A percentile compares a stretch with the other conserved stretches of the same genome.
Evolutionary conservation across 30 jellyfish, hydroid and myxozoan genomes (phyloP).

Genomic region (Turritopsis dohrnii): DNA sequence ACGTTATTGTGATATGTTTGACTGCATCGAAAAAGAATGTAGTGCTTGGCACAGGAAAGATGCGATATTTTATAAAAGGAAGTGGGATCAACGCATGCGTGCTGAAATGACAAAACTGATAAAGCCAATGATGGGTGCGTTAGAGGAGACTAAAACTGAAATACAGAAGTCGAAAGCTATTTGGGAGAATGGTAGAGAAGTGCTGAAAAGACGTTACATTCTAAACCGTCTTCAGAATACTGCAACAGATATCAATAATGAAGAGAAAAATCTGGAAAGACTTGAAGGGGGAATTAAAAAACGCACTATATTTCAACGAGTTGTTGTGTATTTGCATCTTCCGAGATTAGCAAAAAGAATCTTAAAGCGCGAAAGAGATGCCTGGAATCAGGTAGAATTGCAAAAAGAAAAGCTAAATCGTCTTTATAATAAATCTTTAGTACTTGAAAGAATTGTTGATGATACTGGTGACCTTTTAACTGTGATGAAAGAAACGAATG

Average conservation of each 20-base stretch:
- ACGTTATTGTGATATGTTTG: too few relatives aligned
- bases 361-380: neutral
- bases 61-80: neutral
- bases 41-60: neutral
- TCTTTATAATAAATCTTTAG: neutral
- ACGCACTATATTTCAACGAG: too few relatives aligned
- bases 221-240: too few relatives aligned
- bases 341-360: neutral
- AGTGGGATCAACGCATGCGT: slow-evolving; percentile 5
- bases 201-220: too few relatives aligned
- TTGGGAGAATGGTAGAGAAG: neutral
- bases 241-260: too few relatives aligned
- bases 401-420: neutral
- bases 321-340: too few relatives aligned
- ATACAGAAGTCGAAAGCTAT: neutral
- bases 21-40: neutral
- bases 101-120: neutral
- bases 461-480: too few relatives aligned
- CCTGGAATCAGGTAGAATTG: neutral
- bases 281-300: too few relatives aligned
- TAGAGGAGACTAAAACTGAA: slow-evolving; percentile 1
- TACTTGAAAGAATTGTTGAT: neutral
- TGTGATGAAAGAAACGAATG: too few relatives aligned
- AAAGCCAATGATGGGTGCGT: neutral
- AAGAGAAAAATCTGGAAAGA: too few relatives aligned